Base-by-base conservation (phyloP, 2,113 vertebrate species). In the Meleagris gallopavo region DNA sequence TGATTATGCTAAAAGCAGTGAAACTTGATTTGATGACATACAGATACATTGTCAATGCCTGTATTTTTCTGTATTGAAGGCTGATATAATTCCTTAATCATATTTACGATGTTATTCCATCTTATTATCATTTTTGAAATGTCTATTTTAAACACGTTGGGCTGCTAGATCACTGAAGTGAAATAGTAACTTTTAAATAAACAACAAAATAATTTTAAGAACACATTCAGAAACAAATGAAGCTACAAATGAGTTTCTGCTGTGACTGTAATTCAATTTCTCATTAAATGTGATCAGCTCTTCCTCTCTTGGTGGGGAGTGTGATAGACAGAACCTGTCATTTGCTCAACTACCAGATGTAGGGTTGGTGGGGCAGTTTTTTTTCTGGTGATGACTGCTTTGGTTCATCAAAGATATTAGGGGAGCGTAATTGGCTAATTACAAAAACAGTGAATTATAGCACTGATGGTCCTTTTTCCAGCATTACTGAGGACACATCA, bases 221-320 rank as follows among this genome's bases (percentile, higher is more conserved):
- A 74, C 62, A 7, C 11, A 82, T 30, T 78, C 75, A 81, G 25
- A 88, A 88, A 74, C 17, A 86, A 87, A 93, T 32, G 11, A 81
- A 88, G 89, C 91, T 90, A 71, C 14, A 80, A 29, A 67, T 83
- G 38, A 25, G 2, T 34, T 91, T 85, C 85, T 91, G 64, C 74
- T 82, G 14, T 76, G 75, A 36, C 69, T 55, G 32, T 67, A 81
- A 91, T 71, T 85, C 29, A 70, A 1, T 94, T 93, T 93, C 76
- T 91, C 17, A 43, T 25, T 67, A 41, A 62, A 24, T 0, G 0
- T n/a, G 29, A 65, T 30, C 38, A 72, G 55, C 25, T 86, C 14
- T 89, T 89, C 54, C 82, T 80, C 13, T 80, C 50, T 57, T 57
- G 46, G 34, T 0, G 0, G 78, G 40, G 25, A 67, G 1, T 8